Percentiles rank a stretch among this genome's conserved stretches.
These are phyloP conservation scores for Falco berigora DNA, from an alignment of 2,797 vertebrate species.

Conservation along the genomic window DNA sequence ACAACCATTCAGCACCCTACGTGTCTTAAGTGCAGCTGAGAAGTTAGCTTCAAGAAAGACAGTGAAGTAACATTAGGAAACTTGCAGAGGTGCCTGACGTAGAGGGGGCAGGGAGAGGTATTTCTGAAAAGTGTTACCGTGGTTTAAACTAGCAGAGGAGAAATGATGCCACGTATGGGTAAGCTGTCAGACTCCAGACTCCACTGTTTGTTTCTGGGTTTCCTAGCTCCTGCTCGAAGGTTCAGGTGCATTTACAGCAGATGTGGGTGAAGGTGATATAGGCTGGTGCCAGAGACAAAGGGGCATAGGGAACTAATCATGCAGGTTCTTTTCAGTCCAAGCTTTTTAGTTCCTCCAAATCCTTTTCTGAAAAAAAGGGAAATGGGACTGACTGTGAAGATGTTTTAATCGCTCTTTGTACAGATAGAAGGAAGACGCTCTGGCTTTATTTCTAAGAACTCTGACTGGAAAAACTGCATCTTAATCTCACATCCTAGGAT, in stretches of 20 bases:
- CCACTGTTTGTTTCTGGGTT: not conserved
- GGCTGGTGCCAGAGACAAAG: not conserved
- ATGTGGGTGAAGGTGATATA: not conserved
- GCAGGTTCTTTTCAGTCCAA: not conserved
- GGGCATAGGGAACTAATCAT: accelerated
- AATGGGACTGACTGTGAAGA: accelerated
- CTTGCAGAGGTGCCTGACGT: not conserved
- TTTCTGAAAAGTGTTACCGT: not conserved
- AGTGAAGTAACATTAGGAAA: not conserved
- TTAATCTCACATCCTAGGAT: not conserved
- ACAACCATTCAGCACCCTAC: not conserved
- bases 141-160: not conserved
- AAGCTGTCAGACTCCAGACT: not conserved
- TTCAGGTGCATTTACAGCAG: not conserved
- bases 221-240: not conserved
- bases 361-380: not conserved
- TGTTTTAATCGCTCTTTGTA: not conserved
- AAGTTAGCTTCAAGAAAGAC: not conserved
- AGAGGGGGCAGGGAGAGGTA: not conserved
- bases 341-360: not conserved
- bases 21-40: not conserved
- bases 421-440: not conserved
- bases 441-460: not conserved
- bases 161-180: accelerated
- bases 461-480: not conserved